phyloP scores from a whole-genome alignment of 2,797 vertebrate genomes.

The Threskiornis aethiopicus region DNA sequence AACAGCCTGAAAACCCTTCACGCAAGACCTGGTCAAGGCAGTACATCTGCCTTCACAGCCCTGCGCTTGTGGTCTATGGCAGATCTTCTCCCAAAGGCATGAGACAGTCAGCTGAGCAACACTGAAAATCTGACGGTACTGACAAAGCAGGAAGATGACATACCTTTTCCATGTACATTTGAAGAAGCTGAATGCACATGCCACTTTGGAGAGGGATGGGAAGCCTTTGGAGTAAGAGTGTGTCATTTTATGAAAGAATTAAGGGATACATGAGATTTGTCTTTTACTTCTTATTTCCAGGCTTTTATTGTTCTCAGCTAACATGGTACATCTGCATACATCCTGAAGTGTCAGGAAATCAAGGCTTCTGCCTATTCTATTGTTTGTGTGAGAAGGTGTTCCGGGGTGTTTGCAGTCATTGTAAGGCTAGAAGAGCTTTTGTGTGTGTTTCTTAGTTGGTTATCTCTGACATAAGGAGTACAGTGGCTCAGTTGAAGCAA shows the following conservation, averaged over 20 bases:
- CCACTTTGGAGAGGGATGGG: not conserved
- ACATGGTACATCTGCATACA: not conserved
- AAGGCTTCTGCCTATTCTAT: not conserved
- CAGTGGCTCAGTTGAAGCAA: not conserved
- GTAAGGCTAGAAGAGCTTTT: not conserved
- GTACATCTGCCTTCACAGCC: not conserved
- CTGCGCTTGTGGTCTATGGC: rapidly evolving
- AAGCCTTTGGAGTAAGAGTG: not conserved
- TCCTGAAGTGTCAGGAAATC: not conserved
- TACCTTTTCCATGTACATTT: not conserved
- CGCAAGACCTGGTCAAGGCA: not conserved
- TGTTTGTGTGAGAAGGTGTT: not conserved
- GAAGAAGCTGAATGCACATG: not conserved
- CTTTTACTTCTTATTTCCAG: not conserved
- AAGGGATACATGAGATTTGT: not conserved
- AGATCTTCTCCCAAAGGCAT: not conserved
- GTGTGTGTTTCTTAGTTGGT: not conserved
- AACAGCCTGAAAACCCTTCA: not conserved
- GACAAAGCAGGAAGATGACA: not conserved
- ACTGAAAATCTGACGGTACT: rapidly evolving
- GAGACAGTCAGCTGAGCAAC: not conserved
- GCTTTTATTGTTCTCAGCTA: not conserved
- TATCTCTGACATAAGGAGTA: not conserved
- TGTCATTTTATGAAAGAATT: not conserved
- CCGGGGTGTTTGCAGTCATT: not conserved